These are phyloP conservation scores for Yoshiicerus persimilis DNA, from an alignment of 1,140 invertebrate species.

Conservation along the genomic window DNA sequence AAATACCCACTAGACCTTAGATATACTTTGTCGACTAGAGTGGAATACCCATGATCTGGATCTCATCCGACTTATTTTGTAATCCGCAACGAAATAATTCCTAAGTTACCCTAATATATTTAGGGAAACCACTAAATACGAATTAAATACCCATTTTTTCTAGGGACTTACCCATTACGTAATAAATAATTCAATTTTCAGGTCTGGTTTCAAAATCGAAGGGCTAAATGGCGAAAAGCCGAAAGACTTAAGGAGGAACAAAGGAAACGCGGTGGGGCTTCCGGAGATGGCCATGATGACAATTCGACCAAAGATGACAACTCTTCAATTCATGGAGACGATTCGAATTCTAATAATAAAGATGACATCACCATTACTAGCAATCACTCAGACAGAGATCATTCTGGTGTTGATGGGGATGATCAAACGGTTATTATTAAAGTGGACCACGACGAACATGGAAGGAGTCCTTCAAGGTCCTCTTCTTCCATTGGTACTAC, in stretches of 20 bases:
- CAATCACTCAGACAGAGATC: not conserved
- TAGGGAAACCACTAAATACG: not conserved
- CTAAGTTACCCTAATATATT: not conserved
- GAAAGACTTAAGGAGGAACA: slow-evolving; percentile 88
- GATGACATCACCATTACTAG: not conserved
- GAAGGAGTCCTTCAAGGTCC: slow-evolving; percentile 5
- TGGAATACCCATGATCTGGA: not conserved
- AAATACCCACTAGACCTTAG: not conserved
- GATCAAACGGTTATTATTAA: not conserved
- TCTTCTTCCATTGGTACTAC: not conserved
- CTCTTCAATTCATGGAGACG: slow-evolving; percentile 1
- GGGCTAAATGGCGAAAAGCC: slow-evolving; percentile 91
- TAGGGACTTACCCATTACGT: not conserved
- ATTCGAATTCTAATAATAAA: not conserved
- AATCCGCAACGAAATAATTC: not conserved
- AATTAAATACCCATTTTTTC: not conserved
- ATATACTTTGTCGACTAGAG: not conserved
- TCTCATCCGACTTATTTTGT: not conserved
- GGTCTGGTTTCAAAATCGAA: slow-evolving; percentile 94
- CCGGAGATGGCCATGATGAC: not conserved
- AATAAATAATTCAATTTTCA: slow-evolving; percentile 25
- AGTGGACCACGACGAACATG: not conserved
- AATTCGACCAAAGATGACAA: slow-evolving; percentile 4
- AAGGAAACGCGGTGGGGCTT: slow-evolving; percentile 39
- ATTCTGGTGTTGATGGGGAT: not conserved